Evolutionary conservation across 2,888 invertebrate species (phyloP).

Genomic region (Adelphocoris suturalis): DNA sequence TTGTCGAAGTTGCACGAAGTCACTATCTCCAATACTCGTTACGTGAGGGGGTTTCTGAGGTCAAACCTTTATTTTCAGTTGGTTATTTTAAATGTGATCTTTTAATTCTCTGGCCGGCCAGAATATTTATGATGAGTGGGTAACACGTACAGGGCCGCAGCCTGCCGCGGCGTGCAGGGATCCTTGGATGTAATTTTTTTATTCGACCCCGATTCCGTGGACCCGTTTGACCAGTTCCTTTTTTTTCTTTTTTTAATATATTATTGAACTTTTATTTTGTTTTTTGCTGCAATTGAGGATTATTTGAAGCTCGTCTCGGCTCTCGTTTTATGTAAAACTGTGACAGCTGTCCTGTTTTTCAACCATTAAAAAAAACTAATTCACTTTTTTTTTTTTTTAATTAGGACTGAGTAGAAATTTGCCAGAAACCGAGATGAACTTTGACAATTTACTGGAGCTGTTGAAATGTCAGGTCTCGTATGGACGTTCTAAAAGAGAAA

Average conservation of each 20-base stretch:
- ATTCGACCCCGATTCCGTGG: conserved; percentile 15
- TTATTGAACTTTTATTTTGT: conserved; percentile 7
- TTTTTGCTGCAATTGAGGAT: conserved; percentile 2
- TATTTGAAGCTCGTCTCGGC: neutral
- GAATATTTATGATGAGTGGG: conserved; percentile 36
- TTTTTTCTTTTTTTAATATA: neutral
- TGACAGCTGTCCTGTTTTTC: conserved; percentile 12
- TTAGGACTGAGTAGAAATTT: neutral
- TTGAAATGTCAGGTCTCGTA: neutral
- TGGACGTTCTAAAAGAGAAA: neutral
- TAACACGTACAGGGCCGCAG: conserved; percentile 31
- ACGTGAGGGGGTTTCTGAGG: conserved; percentile 24
- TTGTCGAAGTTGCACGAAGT: conserved; percentile 15
- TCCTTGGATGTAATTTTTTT: conserved; percentile 27
- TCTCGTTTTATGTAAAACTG: neutral
- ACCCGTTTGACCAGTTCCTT: conserved; percentile 17
- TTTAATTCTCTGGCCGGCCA: neutral
- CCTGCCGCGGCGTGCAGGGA: conserved; percentile 15
- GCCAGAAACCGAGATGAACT: neutral
- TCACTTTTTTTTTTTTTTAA: neutral
- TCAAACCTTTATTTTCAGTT: conserved; percentile 9
- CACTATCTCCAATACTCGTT: neutral
- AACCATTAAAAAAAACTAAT: neutral
- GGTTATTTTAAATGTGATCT: conserved; percentile 16
- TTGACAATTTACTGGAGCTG: neutral